Evolutionary conservation across 1,140 invertebrate genomes (phyloP), one percentile per base, ranked within the genome.

Genomic region (Leptinotarsa defecta): DNA sequence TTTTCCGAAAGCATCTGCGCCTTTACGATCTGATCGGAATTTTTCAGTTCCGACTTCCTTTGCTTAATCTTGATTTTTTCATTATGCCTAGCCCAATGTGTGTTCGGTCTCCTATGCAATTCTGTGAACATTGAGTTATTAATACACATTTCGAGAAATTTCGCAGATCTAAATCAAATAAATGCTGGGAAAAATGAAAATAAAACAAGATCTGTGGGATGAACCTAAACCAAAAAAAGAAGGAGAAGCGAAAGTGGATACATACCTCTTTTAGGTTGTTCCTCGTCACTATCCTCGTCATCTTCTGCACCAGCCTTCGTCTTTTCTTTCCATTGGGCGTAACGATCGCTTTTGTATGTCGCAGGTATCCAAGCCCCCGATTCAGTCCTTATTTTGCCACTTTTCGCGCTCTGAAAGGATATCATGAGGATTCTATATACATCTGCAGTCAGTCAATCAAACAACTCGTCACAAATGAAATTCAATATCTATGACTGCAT

Each of bases 291-390:
- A 74, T 91, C 90, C 22, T 89, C 86, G 43, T 91, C 88, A 64
- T 88, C 84, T 13, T 86, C 86, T 65, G 89, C 88, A 76, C 91
- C 89, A 43, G 91, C 84, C 86, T 96, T 95, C 57, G 90, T 93
- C 79, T 93, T 94, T 75, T 95, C 91, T 80, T 94, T 92, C 97
- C 97, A 99, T 52, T 92, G 89, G 67, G 91, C 90, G 85, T 98
- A 99, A 76, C 93, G 88, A 77, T 96, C 93, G 68, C 94, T 94
- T 86, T 98, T 98, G 85, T 96, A 99, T 0, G 94, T 94, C 1
- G 97, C 96, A 3, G 96, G 92, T 80, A 99, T 97, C 91, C 95
- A 95, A 1, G 90, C 91, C 13, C 98, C 98, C 72, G 95, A 96
- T 87, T 99, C 98, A 3, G 97, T 98, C 77, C 92, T 92, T 78